Evolutionary conservation across 2,888 invertebrate genomes (phyloP).

Genomic region (Pristionchus fissidentatus): DNA sequence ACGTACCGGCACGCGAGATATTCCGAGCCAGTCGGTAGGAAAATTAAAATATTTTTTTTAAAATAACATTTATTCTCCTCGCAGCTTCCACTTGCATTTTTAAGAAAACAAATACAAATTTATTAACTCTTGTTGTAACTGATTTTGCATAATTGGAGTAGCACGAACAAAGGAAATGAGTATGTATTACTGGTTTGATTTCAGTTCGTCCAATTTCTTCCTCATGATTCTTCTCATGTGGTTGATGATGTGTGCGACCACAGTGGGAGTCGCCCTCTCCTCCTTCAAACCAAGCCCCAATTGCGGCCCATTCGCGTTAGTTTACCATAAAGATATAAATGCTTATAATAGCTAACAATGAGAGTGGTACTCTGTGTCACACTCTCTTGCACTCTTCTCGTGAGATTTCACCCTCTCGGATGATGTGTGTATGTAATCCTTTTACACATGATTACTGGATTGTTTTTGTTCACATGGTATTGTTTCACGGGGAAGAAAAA

Average conservation of each 20-base stretch:
- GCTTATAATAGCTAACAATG: too few species aligned
- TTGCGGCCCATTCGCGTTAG: conserved; percentile 87
- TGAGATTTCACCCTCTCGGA: too few species aligned
- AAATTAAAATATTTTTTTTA: background rate
- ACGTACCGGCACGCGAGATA: conserved; percentile 93
- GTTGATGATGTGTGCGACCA: conserved; percentile 93
- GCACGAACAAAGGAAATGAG: background rate
- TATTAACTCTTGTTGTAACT: too few species aligned
- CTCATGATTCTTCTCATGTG: conserved; percentile 82
- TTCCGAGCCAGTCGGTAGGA: conserved; percentile 83
- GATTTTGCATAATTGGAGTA: conserved; percentile 8
- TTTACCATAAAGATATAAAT: background rate
- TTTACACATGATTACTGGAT: too few species aligned
- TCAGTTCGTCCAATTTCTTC: conserved; percentile 88
- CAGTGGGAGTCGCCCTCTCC: conserved; percentile 93
- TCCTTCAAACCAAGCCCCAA: conserved; percentile 93
- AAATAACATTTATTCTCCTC: background rate
- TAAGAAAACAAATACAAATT: background rate
- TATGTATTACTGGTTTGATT: background rate
- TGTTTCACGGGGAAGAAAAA: too few species aligned
- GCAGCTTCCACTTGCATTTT: background rate
- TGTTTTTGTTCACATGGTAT: too few species aligned
- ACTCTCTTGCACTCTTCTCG: too few species aligned
- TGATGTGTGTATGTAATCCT: too few species aligned
- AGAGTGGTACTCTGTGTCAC: too few species aligned